Evolutionary conservation across 2,888 invertebrate genomes (phyloP).

Genomic region (Cephus runcator): DNA sequence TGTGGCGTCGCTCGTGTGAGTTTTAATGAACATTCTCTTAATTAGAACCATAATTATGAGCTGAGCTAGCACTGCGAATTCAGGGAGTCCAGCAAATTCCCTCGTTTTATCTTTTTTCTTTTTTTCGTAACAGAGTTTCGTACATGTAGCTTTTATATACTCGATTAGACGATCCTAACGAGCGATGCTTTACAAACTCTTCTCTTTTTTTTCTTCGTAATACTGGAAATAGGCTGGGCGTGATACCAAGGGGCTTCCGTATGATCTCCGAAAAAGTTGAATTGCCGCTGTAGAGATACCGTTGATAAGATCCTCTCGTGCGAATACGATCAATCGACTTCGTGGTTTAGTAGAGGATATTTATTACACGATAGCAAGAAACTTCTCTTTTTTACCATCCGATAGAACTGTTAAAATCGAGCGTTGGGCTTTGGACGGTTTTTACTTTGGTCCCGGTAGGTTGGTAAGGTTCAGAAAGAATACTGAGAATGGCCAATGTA

Average conservation of each 20-base stretch:
- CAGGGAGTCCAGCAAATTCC: not conserved
- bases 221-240: not conserved
- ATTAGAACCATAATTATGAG: slow-evolving; percentile 51
- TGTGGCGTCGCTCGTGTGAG: slow-evolving; percentile 31
- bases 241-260: not conserved
- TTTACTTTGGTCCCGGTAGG: not conserved
- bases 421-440: not conserved
- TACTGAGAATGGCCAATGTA: not conserved
- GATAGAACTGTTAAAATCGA: not conserved
- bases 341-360: too few relatives aligned
- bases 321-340: too few relatives aligned
- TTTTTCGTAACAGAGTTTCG: not conserved
- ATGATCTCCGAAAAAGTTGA: not conserved
- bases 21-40: slow-evolving; percentile 54
- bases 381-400: not conserved
- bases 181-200: not conserved
- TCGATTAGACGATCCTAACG: not conserved
- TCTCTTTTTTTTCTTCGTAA: not conserved
- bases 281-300: not conserved
- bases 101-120: not conserved
- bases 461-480: not conserved
- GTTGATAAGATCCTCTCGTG: not conserved
- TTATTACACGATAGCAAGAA: too few relatives aligned
- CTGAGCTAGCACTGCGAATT: slow-evolving; percentile 8
- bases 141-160: not conserved